Base-by-base conservation (phyloP, 2,888 invertebrate genomes). In the Leucoma salicis region DNA sequence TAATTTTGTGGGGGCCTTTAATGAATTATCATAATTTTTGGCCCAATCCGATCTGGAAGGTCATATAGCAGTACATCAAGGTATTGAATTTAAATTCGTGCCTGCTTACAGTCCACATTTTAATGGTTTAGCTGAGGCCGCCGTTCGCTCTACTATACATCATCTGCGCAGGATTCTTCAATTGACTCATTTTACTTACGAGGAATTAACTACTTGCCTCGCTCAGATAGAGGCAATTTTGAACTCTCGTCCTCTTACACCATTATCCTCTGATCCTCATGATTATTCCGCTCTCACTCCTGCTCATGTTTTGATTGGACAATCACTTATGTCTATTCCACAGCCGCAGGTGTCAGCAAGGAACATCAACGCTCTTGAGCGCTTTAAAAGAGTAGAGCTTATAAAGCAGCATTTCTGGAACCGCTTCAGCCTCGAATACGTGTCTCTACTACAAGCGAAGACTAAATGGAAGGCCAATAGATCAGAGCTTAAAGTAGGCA, bases 301-400 rank as follows among this genome's bases (percentile, higher is more conserved):
- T n/a, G 25, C 34, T 24, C 34, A 34, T 13, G 12, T 34, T 13
- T 13, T 34, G 7, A 34, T 34, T 24, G 34, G 34, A 14, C 34
- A 24, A 5, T 21, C 34, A 5, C 25, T 34, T 2, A 13, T 12
- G 2, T n/a, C 34, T 14, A 13, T 34, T 12, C 34, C 34, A 5
- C 24, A 34, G 7, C 31, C 31, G 7, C 14, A 15, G 15, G 16
- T 16, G 10, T 5, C 10, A 3, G 25, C 3, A 3, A 25, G 3
- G 10, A 25, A 25, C 10, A 25, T 25, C 8, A 25, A 25, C n/a
- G n/a, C n/a, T n/a, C n/a, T n/a, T n/a, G n/a, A n/a, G n/a, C n/a
- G n/a, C n/a, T n/a, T n/a, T n/a, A n/a, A n/a, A n/a, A n/a, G n/a
- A n/a, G n/a, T n/a, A n/a, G n/a, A n/a, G n/a, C n/a, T n/a, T n/a